A percentile compares a stretch with the other conserved stretches of the same genome.
These are phyloP conservation scores for Megaustenia siamemsis DNA, from an alignment of 2,888 invertebrate species.

Conservation along the genomic window DNA sequence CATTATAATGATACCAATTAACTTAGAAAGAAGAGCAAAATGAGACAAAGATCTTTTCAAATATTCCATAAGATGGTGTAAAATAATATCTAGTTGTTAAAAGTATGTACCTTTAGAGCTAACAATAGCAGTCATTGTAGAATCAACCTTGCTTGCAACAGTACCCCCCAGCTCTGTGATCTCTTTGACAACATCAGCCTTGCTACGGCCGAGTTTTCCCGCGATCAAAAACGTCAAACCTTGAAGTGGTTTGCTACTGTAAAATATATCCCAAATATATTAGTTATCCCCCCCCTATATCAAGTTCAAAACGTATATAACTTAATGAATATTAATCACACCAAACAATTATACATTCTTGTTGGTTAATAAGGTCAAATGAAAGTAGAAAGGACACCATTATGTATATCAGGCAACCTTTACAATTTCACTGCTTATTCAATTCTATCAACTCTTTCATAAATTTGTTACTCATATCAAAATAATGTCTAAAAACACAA, in stretches of 20 bases:
- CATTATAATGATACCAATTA: no score
- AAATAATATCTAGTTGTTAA: not conserved
- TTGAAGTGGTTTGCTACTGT: conserved; percentile 82
- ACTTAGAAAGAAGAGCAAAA: not conserved
- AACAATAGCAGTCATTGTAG: conserved; percentile 87
- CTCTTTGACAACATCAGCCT: conserved; percentile 84
- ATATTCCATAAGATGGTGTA: not conserved
- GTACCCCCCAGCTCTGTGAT: conserved; percentile 88
- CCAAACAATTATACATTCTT: no score
- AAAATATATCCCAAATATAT: not conserved
- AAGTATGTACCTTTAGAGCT: conserved; percentile 82
- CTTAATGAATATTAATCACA: no score
- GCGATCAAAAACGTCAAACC: conserved; percentile 88
- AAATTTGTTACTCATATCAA: no score
- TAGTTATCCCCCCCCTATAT: no score
- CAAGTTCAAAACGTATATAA: no score
- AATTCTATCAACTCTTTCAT: no score
- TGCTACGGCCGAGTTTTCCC: conserved; percentile 80
- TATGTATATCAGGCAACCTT: no score
- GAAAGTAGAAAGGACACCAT: no score
- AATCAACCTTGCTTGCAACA: conserved; percentile 84
- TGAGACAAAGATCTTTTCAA: not conserved
- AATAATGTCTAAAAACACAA: no score
- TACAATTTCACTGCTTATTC: no score
- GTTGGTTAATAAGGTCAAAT: no score